Evolutionary conservation across 2,113 vertebrate genomes (phyloP), one percentile per base, ranked within the genome.

Genomic region (Chauna torquata): DNA sequence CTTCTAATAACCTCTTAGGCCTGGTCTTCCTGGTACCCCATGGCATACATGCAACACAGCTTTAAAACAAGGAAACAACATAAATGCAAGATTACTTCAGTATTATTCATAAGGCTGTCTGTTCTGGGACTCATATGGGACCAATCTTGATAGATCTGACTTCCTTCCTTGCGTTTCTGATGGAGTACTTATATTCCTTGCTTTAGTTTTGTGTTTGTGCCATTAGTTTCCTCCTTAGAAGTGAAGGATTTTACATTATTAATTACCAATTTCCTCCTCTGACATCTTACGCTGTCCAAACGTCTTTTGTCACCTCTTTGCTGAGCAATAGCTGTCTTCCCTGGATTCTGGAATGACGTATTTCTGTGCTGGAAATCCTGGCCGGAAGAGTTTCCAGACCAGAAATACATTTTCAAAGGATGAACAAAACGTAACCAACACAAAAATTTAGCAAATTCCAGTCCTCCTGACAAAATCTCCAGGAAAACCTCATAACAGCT

Each of bases 21-120:
- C 81, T 87, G 84, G 16, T 95, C 49, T 87, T 94, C 68, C 95
- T 82, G 70, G 19, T 52, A 85, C 75, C 71, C 74, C 71, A 18
- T 5, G 32, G 25, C 44, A 9, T 45, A 57, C 54, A 65, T 5
- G 19, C 20, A 32, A 32, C 34, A 36, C 0, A 0, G 34, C 18
- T 82, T 79, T 93, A 79, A 86, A 79, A 78, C 34, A 34, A 50
- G 52, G 82, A 54, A 92, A 80, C 25, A n/a, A 61, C 25, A 61
- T 13, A 17, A 72, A 91, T 17, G 44, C 18, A 52, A 57, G 20
- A 32, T 62, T 59, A n/a, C 7, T 65, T 84, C 4, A 69, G 23
- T n/a, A 3, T 30, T 57, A 59, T 79, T 89, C 25, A 13, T 69
- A 18, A 36, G 38, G 18, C 8, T 40, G 8, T 65, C 24, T 83